A percentile compares a stretch with the other conserved stretches of the same genome.
These are phyloP conservation scores for Nomada lathburiana DNA, from an alignment of 2,888 invertebrate species.

Conservation along the genomic window DNA sequence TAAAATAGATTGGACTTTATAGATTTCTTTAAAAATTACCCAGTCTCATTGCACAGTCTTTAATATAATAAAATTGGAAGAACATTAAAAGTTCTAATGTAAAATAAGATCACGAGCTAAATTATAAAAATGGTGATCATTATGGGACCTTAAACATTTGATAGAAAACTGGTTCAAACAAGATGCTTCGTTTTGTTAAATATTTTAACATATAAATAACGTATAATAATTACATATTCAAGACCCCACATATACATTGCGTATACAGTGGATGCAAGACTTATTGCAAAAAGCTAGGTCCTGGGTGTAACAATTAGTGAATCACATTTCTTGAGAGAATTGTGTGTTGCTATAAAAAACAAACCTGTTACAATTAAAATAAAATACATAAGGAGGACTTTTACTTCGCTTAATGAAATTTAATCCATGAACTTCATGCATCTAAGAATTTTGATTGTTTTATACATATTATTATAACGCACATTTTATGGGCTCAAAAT, in stretches of 20 bases:
- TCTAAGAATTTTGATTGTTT: conserved; percentile 41
- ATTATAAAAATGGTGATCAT: conserved; percentile 3
- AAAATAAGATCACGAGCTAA: not conserved
- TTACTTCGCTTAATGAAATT: conserved; percentile 44
- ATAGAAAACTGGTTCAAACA: conserved; percentile 40
- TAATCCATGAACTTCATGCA: conserved; percentile 41
- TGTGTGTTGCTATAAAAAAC: conserved; percentile 35
- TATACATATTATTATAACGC: conserved; percentile 8
- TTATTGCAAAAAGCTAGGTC: conserved; percentile 36
- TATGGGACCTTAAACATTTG: conserved; percentile 8
- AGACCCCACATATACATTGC: conserved; percentile 56
- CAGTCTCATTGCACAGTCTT: conserved; percentile 55
- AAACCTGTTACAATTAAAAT: conserved; percentile 31
- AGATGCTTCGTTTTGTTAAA: conserved; percentile 57
- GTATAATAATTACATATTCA: conserved; percentile 73
- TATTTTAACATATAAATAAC: conserved; percentile 53
- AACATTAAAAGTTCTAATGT: conserved; percentile 18
- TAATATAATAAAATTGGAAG: conserved; percentile 41
- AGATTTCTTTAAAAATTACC: conserved; percentile 28
- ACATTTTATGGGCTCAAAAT: conserved; percentile 12
- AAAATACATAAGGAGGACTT: conserved; percentile 36
- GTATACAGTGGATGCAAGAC: conserved; percentile 50
- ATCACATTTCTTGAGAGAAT: conserved; percentile 23
- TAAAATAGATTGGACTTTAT: conserved; percentile 7
- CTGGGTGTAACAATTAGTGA: conserved; percentile 38